Evolutionary conservation across 1,140 invertebrate genomes (phyloP), one percentile per base, ranked within the genome.

Genomic region (Trypoxylus dichotomus): DNA sequence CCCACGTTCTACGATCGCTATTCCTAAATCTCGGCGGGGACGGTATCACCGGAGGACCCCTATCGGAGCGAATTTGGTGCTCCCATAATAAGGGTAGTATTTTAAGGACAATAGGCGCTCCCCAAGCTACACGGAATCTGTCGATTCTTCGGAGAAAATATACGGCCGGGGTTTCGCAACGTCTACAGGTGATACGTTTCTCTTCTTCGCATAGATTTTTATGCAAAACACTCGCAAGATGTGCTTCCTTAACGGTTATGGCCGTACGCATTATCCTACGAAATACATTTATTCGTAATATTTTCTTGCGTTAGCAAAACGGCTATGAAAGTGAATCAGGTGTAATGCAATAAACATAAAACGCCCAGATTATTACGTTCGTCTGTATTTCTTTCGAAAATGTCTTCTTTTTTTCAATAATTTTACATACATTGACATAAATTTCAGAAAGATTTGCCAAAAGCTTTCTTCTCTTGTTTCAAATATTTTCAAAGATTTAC

Each of bases 131-230:
- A 29, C 19, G 60, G 27, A 68, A 68, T 68, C 21, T 68, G 60
- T 68, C 60, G 60, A 68, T 27, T 68, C 27, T 29, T 68, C 60
- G 21, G 7, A 13, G 24, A 29, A 68, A 29, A 68, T 68, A 68
- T 68, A 68, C 21, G 60, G 15, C 47, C 19, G 47, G 19, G 21
- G 24, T 25, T 68, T 29, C 24, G 24, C 24, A 68, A 29, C 24
- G 24, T 68, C 60, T 68, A 68, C 60, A 68, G 60, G 60, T 68
- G 60, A 68, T 68, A 68, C 21, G 60, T 68, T 68, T 54, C 47
- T 54, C 47, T 54, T 54, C 47, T 54, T n/a, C 60, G 8, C 3
- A 42, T 32, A 24, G 32, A 74, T 42, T 74, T 74, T 74, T 24
- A 74, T 42, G 32, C 42, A 41, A 42, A 42, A 74, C 27, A 42